Base-by-base conservation (phyloP, 1,140 invertebrate species). In the Pararge aegeria region DNA sequence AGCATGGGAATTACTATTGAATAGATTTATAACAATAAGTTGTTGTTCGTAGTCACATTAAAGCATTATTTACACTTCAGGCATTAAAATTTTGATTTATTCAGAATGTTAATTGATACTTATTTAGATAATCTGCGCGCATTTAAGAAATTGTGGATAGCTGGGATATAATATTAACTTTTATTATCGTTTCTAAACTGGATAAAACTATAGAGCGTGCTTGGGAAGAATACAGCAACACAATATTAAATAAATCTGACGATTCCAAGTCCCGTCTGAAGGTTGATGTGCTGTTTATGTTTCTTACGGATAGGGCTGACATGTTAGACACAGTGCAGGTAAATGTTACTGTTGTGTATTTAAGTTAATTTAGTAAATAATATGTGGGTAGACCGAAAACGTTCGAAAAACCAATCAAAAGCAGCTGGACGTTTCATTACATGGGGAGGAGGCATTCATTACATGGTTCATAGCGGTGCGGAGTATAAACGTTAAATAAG, bases 31-130 rank as follows among this genome's bases (percentile, higher is more conserved):
- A 69, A 63, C 27, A 60, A 56, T 49, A 54, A 54, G 30, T 53
- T 69, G 10, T 42, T 62, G 63, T 62, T 15, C 55, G 59, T 20
- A 61, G 66, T 50, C 63, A 66, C 21, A n/a, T 70, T 15, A 50
- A 55, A 16, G 4, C 64, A 12, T 66, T 69, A 48, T 46, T 66
- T 34, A 66, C 40, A 59, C 55, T 68, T 5, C 29, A 64, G 6
- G 9, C 37, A 1, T 57, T 57, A 2, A 18, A 13, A 27, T 30
- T 68, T 57, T 27, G 3, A 27, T 4, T 27, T 7, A 7, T 27
- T 27, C 3, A 27, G 7, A 7, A 3, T 3, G 3, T 7, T 27
- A 4, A 7, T 27, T 27, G 24, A 27, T 27, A n/a, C n/a, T n/a
- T n/a, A n/a, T 21, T 40, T 54, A 21, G 40, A 54, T 21, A 54